Evolutionary conservation across 2,797 vertebrate species (phyloP).

Genomic region (Phrynocephalus forsythii): DNA sequence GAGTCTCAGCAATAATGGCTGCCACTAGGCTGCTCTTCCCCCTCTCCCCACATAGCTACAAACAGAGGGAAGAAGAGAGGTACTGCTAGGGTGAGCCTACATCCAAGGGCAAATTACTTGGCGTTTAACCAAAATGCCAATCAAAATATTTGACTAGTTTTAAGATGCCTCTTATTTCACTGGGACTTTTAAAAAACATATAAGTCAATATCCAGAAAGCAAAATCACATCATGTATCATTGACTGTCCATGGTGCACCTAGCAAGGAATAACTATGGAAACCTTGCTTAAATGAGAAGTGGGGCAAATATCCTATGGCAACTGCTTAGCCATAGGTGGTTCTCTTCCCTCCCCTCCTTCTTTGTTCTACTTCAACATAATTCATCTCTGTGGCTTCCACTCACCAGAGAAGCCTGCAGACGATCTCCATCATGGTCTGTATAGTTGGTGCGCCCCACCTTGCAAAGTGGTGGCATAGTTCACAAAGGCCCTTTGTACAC

Average conservation of each 20-base stretch:
- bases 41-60: background rate
- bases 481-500: too few relatives aligned
- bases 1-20: background rate
- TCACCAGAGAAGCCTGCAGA: too few relatives aligned
- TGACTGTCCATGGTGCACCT: background rate
- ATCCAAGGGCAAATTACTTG: background rate
- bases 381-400: too few relatives aligned
- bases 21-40: background rate
- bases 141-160: background rate
- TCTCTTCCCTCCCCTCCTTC: too few relatives aligned
- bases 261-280: background rate
- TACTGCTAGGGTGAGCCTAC: background rate
- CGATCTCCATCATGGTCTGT: too few relatives aligned
- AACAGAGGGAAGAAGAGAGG: background rate
- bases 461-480: too few relatives aligned
- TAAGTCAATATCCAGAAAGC: background rate
- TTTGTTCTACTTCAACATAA: too few relatives aligned
- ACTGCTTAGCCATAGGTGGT: too few relatives aligned
- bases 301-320: background rate
- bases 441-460: too few relatives aligned
- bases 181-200: too few relatives aligned
- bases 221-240: background rate
- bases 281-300: background rate
- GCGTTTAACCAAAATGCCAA: background rate
- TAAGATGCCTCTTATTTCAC: background rate